Conservation (phyloP, 2,888 invertebrate genomes). For the Agapostemon virescens region DNA sequence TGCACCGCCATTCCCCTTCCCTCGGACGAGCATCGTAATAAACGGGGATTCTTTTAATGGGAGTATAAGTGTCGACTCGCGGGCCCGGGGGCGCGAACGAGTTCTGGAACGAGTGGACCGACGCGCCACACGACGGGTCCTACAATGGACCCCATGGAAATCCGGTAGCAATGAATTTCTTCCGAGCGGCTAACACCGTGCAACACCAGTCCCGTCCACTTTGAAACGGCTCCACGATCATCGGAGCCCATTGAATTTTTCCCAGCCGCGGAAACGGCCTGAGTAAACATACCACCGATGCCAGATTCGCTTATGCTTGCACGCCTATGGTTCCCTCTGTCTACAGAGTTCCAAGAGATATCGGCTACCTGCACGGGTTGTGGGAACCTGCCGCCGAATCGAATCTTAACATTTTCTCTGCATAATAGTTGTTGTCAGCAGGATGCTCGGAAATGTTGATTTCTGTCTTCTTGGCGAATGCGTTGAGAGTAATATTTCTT, state of each 20-base stretch:
- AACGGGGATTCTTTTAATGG: constrained; percentile 58
- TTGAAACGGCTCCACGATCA: constrained; percentile 40
- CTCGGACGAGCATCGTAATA: constrained; percentile 52
- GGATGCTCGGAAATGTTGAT: no score
- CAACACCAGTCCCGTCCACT: constrained; percentile 20
- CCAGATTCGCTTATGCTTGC: not conserved
- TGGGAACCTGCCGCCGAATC: not conserved
- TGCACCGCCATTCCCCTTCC: not conserved
- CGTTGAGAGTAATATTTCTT: no score
- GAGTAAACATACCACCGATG: constrained; percentile 48
- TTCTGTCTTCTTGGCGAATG: no score
- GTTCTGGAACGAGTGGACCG: constrained; percentile 26
- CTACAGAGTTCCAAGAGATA: not conserved
- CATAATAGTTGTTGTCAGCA: no score
- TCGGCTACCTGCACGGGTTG: not conserved
- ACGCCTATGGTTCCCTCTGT: not conserved
- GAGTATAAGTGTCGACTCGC: constrained; percentile 46
- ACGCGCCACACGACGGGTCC: constrained; percentile 27
- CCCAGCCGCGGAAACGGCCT: constrained; percentile 42
- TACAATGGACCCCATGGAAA: constrained; percentile 13
- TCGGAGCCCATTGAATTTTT: constrained; percentile 27
- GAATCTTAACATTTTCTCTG: no score
- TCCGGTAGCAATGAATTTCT: constrained; percentile 50
- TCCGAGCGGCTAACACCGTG: not conserved
- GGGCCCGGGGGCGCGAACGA: constrained; percentile 40